phyloP scores from a whole-genome alignment of 2,888 invertebrate species.

The Dione juno region DNA sequence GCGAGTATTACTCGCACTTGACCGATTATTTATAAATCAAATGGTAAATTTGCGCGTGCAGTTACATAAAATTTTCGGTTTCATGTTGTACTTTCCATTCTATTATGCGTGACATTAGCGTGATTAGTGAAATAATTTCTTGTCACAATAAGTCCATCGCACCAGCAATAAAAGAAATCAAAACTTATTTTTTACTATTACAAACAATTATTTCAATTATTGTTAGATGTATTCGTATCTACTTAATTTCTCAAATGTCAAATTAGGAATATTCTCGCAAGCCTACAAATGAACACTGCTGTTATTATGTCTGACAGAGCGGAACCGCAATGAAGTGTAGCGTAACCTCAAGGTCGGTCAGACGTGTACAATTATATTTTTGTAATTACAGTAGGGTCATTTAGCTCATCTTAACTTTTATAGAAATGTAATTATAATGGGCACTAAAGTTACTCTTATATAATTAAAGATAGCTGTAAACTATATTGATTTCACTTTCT shows the following conservation, averaged over 20 bases:
- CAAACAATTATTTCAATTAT: not conserved
- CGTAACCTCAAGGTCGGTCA: conserved; percentile 69
- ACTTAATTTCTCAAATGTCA: conserved; percentile 9
- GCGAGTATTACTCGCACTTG: no score
- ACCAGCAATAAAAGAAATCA: not conserved
- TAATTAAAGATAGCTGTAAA: not conserved
- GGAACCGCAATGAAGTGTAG: conserved; percentile 70
- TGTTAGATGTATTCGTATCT: not conserved
- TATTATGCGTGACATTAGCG: conserved; percentile 14
- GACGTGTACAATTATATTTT: conserved; percentile 15
- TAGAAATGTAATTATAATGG: not conserved
- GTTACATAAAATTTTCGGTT: conserved; percentile 8
- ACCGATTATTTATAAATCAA: no score
- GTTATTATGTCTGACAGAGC: conserved; percentile 55
- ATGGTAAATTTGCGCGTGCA: not conserved
- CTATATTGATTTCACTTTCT: not conserved
- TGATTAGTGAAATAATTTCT: conserved; percentile 13
- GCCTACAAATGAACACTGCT: not conserved
- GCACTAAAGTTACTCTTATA: not conserved
- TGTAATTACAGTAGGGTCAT: conserved; percentile 3
- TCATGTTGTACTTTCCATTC: conserved; percentile 15
- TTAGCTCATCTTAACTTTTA: conserved; percentile 1
- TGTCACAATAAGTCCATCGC: not conserved
- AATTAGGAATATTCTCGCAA: conserved; percentile 18
- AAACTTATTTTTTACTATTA: not conserved